Conservation (phyloP, 1,140 invertebrate species). For the Macrosteles quadrilineatus region DNA sequence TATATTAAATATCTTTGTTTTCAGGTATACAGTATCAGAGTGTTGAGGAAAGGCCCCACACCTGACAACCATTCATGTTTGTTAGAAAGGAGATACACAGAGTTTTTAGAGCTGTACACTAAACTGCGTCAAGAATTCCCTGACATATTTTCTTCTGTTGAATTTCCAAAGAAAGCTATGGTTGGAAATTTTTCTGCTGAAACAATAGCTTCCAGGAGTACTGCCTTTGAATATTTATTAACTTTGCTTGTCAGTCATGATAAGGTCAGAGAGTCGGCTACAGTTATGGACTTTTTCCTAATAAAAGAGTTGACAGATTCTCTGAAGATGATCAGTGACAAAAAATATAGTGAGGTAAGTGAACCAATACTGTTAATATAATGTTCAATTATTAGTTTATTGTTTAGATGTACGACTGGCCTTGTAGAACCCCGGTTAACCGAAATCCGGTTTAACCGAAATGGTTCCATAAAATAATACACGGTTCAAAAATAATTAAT, state of each 20-base stretch:
- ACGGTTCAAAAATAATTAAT: too few species aligned
- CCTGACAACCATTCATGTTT: constrained; percentile 61
- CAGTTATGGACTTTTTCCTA: constrained; percentile 69
- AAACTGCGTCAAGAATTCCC: constrained; percentile 63
- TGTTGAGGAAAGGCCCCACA: constrained; percentile 54
- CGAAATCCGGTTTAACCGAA: too few species aligned
- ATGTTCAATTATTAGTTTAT: too few species aligned
- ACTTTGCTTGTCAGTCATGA: constrained; percentile 59
- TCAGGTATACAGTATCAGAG: constrained; percentile 58
- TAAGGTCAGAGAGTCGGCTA: constrained; percentile 59
- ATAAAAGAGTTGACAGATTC: constrained; percentile 63
- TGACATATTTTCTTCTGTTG: constrained; percentile 56
- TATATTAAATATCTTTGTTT: constrained; percentile 13
- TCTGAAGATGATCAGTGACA: constrained; percentile 58
- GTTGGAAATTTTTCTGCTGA: constrained; percentile 74
- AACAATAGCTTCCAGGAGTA: constrained; percentile 67
- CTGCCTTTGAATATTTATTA: constrained; percentile 69
- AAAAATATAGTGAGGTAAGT: constrained; percentile 57
- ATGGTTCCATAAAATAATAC: too few species aligned
- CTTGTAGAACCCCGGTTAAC: too few species aligned
- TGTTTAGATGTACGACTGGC: too few species aligned
- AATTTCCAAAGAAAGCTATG: constrained; percentile 72
- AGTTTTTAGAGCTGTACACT: constrained; percentile 70
- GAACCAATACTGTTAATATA: too few species aligned
- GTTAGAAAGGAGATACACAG: constrained; percentile 73